These are phyloP conservation scores for Hypolimnas misippus DNA, from an alignment of 2,888 invertebrate species.

Conservation along the genomic window DNA sequence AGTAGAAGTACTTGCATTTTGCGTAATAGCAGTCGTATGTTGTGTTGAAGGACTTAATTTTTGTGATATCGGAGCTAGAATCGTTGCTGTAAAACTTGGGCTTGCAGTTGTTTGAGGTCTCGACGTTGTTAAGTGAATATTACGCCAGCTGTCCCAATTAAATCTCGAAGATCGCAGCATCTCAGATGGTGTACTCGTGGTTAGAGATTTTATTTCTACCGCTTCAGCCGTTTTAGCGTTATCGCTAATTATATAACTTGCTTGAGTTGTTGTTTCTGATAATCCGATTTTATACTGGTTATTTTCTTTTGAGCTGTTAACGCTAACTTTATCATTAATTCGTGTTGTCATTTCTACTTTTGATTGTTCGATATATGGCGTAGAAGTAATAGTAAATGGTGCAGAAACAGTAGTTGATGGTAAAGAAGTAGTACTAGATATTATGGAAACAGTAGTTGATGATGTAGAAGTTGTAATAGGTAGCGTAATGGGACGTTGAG, in stretches of 20 bases:
- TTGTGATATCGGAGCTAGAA: neutral
- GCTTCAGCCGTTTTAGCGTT: neutral
- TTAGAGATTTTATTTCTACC: neutral
- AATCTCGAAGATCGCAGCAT: slow-evolving; percentile 3
- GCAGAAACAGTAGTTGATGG: neutral
- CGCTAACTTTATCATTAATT: neutral
- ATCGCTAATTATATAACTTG: neutral
- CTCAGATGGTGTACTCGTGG: neutral
- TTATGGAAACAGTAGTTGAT: no score
- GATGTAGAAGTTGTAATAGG: neutral
- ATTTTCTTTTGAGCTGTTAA: neutral
- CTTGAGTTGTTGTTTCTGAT: neutral
- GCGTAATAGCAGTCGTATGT: neutral
- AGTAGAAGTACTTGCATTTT: slow-evolving; percentile 12
- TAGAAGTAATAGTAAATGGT: no score
- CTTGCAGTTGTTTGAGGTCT: slow-evolving; percentile 10
- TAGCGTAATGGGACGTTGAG: neutral
- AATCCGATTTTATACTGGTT: neutral
- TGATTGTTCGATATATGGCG: neutral
- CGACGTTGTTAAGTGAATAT: slow-evolving; percentile 11
- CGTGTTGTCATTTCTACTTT: neutral
- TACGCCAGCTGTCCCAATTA: slow-evolving; percentile 1
- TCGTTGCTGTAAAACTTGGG: neutral
- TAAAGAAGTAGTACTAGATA: neutral
- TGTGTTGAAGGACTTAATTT: neutral